Conservation (phyloP, 2,113 vertebrate genomes). For the western clawed frog (Xenopus tropicalis) region DNA sequence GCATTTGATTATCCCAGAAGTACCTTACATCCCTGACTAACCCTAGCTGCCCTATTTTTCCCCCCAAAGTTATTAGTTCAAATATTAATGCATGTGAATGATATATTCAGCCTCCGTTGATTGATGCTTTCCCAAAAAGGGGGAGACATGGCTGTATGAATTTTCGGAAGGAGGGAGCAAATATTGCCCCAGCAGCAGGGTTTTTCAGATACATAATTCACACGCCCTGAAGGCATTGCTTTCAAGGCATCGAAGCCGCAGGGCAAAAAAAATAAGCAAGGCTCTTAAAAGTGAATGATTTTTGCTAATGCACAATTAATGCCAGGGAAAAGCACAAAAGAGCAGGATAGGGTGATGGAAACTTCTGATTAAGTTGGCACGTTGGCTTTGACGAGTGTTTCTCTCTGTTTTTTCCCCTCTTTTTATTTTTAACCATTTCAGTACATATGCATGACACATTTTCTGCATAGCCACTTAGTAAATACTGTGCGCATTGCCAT, state of each 20-base stretch:
- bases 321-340: conserved; percentile 81
- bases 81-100: conserved; percentile 99
- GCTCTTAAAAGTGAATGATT: conserved; percentile 99
- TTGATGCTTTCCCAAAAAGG: conserved; percentile 99
- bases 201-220: conserved; percentile 99
- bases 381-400: conserved; percentile 71
- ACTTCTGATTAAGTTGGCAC: conserved; percentile 88
- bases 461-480: too few relatives aligned
- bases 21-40: conserved; percentile 45
- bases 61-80: conserved; percentile 99
- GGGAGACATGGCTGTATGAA: conserved; percentile 90
- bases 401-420: conserved; percentile 14
- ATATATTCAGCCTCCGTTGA: conserved; percentile 92
- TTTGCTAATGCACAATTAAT: conserved; percentile 99
- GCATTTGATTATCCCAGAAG: conserved; percentile 95
- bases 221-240: conserved; percentile 99
- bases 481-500: too few relatives aligned
- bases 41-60: conserved; percentile 82
- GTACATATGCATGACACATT: background rate
- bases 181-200: conserved; percentile 92
- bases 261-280: conserved; percentile 99
- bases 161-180: conserved; percentile 96
- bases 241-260: conserved; percentile 99
- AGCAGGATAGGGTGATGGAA: conserved; percentile 83
- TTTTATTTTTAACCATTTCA: conserved; percentile 32